Conservation (phyloP, 2,113 vertebrate genomes). For the Elgaria multicarinata region DNA sequence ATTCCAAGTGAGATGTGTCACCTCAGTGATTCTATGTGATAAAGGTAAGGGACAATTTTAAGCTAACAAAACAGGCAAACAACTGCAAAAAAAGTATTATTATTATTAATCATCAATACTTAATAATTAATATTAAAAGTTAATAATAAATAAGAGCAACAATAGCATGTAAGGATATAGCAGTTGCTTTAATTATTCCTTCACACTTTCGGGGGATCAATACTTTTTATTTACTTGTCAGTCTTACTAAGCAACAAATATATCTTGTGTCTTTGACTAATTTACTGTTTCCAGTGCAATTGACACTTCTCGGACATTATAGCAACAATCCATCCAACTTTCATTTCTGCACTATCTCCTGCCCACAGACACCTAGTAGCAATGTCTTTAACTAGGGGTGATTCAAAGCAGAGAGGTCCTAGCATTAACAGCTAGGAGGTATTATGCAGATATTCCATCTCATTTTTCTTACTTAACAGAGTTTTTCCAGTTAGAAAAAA, state of each 20-base stretch:
- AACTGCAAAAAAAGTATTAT: background rate
- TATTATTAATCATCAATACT: too few species aligned
- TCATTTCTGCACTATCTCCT: background rate
- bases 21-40: background rate
- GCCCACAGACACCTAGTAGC: background rate
- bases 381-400: background rate
- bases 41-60: background rate
- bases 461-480: too few species aligned
- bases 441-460: too few species aligned
- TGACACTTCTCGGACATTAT: slow-evolving; percentile 34
- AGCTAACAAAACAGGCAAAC: background rate
- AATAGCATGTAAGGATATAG: background rate
- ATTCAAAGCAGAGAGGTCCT: too few species aligned
- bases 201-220: background rate
- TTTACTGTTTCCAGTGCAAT: slow-evolving; percentile 1
- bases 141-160: too few species aligned
- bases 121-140: too few species aligned
- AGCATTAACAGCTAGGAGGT: too few species aligned
- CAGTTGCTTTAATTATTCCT: background rate
- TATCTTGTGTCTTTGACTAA: slow-evolving; percentile 7
- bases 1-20: background rate
- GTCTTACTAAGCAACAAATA: slow-evolving; percentile 26
- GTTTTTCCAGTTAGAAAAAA: too few species aligned
- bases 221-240: background rate
- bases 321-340: background rate